Base-by-base conservation (phyloP, 2,113 vertebrate genomes). In the Holacanthus passer region DNA sequence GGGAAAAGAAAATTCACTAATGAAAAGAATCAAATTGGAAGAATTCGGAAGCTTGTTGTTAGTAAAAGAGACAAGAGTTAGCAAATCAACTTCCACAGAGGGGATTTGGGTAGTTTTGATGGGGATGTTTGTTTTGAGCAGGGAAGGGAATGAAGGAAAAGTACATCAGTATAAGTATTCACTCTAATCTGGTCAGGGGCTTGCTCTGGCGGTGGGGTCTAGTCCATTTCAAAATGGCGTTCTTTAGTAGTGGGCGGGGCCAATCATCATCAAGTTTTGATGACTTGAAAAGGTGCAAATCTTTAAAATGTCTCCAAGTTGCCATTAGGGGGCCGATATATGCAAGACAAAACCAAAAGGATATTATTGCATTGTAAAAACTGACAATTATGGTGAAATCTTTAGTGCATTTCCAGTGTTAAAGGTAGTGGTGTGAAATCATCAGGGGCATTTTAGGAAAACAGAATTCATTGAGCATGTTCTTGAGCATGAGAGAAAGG, bases 51-150 rank as follows among this genome's bases (percentile, higher is more conserved):
- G 88, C 91, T 93, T 93, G 87, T 90, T 95, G 96, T 97, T 97
- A 97, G 96, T 97, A 96, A 96, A 95, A 96, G 94, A 97, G 95
- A 96, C 93, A 95, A 94, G 87, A 96, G 95, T 97, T 89, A 95
- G 94, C 91, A 95, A 96, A 89, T 90, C 91, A 93, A 94, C 88
- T 85, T 95, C 83, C 93, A 94, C 89, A 78, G 85, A 74, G 84
- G 91, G 80, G 77, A 75, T 82, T 67, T 75, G 85, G 86, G 82
- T 47, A 62, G 74, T 78, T 91, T 90, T 64, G 59, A 73, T 43
- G 77, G 73, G 84, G 79, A 64, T 73, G 81, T 86, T 84, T 81
- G 65, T 59, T 83, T 92, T 72, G 78, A 85, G 81, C n/a, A 82
- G 88, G 88, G 70, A 62, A 62, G 86, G 82, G 91, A 86, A 89